Base-by-base conservation (phyloP, 2,797 vertebrate species). In the Emydoidea blandingii region DNA sequence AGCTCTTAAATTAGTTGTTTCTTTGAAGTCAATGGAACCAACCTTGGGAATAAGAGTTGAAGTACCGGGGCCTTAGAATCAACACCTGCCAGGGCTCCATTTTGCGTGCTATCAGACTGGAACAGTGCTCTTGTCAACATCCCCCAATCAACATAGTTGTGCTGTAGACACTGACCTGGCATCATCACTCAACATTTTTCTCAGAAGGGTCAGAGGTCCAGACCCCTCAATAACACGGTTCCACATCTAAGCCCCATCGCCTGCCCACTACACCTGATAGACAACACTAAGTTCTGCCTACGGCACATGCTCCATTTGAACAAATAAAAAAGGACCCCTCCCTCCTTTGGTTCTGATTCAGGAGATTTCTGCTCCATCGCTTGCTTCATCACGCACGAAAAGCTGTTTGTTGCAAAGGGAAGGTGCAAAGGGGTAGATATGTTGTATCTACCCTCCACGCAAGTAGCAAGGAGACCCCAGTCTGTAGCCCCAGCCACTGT, bases 221-320 rank as follows among this genome's bases (percentile, higher is more conserved):
- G 81, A 1, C 49, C 78, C 49, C 80, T 91, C 50, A 41, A 34
- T 83, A 72, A 86, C 44, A 14, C 1, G 12, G 37, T 86, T 84
- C 83, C 79, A 53, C 2, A 79, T 81, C 93, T 81, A 15, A 81
- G 88, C 89, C 90, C 90, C 76, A 81, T 52, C 86, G 89, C 68
- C 92, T 85, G 74, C 44, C 74, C 27, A 8, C 27, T 23, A 93
- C 0, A 0, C 81, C 3, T 54, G 53, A 88, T 85, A 96, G 92
- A 86, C 88, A 90, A 89, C 83, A 62, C 16, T 90, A 86, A 97
- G 94, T 97, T 96, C 94, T 89, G 91, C 91, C 94, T 72, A 41
- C 79, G 1, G 25, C 14, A 49, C 4, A 1, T 29, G 29, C 14
- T 18, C 44, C 47, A 49, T 31, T 78, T 47, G 44, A 49, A 49